A percentile compares a stretch with the other conserved stretches of the same genome.
These are phyloP conservation scores for Caenorhabditis zanzibari DNA, from an alignment of 2,888 invertebrate genomes.

Conservation along the genomic window DNA sequence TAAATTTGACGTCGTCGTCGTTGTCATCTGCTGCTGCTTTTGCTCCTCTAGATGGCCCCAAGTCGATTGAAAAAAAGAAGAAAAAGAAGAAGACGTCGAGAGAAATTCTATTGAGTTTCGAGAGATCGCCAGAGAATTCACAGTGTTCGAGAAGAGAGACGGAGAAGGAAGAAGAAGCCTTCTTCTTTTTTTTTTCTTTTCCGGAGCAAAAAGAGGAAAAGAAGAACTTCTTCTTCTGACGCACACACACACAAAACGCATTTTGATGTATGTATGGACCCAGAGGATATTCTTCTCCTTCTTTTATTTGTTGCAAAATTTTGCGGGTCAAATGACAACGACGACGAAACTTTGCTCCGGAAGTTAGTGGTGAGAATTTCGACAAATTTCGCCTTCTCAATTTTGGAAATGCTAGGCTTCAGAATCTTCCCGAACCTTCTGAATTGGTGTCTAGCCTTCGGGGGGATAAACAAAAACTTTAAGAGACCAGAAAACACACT, in stretches of 20 bases:
- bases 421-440: neutral
- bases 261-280: conserved; percentile 57
- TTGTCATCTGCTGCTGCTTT: neutral
- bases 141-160: conserved; percentile 41
- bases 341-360: conserved; percentile 56
- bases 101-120: neutral
- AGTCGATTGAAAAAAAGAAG: conserved; percentile 27
- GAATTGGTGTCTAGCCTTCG: conserved; percentile 15
- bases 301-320: conserved; percentile 44
- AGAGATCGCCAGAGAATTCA: conserved; percentile 14
- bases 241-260: conserved; percentile 30
- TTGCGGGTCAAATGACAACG: conserved; percentile 31
- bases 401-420: neutral
- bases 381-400: neutral
- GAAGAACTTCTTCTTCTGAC: conserved; percentile 29
- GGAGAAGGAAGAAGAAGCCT: conserved; percentile 20
- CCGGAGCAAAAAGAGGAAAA: conserved; percentile 16
- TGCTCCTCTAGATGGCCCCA: conserved; percentile 18
- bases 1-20: conserved; percentile 31
- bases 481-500: conserved; percentile 7
- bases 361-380: conserved; percentile 16
- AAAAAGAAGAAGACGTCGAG: conserved; percentile 12
- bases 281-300: conserved; percentile 7
- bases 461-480: conserved; percentile 5
- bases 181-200: conserved; percentile 9